Conservation (phyloP, 1,140 invertebrate species). For the Thalassaphorura encarpata region DNA sequence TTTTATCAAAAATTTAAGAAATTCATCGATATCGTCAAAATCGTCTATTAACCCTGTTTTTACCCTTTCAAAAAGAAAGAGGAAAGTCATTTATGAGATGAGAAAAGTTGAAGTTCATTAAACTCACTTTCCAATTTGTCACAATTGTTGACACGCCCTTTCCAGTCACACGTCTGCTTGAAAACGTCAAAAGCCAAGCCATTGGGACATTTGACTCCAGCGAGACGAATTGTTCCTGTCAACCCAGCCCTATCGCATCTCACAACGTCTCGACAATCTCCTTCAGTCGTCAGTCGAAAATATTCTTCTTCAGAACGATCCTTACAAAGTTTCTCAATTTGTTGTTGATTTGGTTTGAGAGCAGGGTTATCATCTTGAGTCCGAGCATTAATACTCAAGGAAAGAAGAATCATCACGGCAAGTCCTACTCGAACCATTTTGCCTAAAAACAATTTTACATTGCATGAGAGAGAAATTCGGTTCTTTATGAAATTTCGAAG, state of each 20-base stretch:
- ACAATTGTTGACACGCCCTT: slow-evolving; percentile 90
- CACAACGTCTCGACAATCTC: slow-evolving; percentile 83
- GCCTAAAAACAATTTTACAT: no score
- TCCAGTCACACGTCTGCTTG: slow-evolving; percentile 91
- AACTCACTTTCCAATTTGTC: slow-evolving; percentile 84
- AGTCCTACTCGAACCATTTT: no score
- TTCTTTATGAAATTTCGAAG: no score
- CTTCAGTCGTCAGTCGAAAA: slow-evolving; percentile 69
- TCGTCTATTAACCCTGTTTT: no score
- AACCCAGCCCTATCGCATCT: slow-evolving; percentile 83
- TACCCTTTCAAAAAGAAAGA: not conserved
- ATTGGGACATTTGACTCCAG: slow-evolving; percentile 73
- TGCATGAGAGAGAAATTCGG: no score
- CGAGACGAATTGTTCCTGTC: slow-evolving; percentile 70
- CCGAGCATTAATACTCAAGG: not conserved
- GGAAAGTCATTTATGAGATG: slow-evolving; percentile 6
- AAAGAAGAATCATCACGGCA: not conserved
- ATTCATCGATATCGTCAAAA: no score
- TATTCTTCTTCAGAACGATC: slow-evolving; percentile 78
- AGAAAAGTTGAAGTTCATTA: slow-evolving; percentile 10
- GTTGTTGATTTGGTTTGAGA: slow-evolving; percentile 51
- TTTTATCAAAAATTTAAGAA: no score
- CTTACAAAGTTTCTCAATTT: slow-evolving; percentile 71
- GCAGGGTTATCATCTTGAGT: slow-evolving; percentile 13
- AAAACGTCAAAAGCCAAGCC: slow-evolving; percentile 90